Evolutionary conservation across 2,888 invertebrate genomes (phyloP).

Genomic region (Xanthia icteritia): DNA sequence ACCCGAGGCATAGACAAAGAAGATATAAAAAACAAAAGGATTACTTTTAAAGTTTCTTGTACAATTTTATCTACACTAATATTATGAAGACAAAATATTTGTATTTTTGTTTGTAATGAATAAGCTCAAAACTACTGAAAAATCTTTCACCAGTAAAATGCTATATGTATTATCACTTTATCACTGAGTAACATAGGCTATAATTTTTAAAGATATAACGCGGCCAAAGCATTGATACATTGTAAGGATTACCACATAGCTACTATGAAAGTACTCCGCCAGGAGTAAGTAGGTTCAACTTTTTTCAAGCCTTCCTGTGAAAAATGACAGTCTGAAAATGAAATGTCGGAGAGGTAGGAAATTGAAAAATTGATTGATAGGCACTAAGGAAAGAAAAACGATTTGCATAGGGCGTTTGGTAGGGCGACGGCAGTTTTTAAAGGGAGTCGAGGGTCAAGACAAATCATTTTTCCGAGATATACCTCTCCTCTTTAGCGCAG

Average conservation of each 20-base stretch:
- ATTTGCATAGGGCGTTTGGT: conserved; percentile 28
- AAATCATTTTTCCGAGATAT: conserved; percentile 16
- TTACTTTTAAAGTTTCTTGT: no score
- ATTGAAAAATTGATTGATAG: conserved; percentile 66
- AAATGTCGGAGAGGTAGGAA: conserved; percentile 51
- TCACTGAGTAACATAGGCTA: no score
- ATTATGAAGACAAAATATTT: no score
- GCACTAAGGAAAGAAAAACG: conserved; percentile 43
- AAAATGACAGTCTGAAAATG: conserved; percentile 19
- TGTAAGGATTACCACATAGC: neutral
- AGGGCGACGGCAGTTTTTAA: conserved; percentile 8
- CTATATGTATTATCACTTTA: no score
- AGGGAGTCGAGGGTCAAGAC: conserved; percentile 13
- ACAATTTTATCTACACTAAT: no score
- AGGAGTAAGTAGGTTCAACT: neutral
- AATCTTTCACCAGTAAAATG: no score
- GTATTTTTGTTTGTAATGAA: no score
- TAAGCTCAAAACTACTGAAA: no score
- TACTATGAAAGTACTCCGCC: neutral
- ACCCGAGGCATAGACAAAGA: neutral
- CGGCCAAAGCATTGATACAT: neutral
- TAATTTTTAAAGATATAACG: no score
- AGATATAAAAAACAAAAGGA: neutral
- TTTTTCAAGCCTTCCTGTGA: conserved; percentile 18
- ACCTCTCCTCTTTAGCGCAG: no score